Percentiles rank a stretch among this genome's conserved stretches.
phyloP scores from a whole-genome alignment of 2,113 vertebrate genomes.

The Pardalotus punctatus region DNA sequence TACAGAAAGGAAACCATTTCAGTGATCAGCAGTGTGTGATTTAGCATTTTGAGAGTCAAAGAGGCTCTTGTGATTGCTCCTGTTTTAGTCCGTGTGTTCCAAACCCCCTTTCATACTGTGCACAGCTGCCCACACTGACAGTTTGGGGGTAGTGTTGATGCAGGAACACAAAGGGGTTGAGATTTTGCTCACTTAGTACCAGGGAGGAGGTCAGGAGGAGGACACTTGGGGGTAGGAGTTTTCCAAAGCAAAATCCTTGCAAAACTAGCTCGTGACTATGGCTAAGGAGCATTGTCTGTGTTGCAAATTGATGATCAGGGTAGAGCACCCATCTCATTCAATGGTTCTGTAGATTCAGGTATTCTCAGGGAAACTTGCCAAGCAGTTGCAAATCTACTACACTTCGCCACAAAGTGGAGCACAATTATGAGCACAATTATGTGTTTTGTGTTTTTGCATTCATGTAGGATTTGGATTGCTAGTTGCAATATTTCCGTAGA shows the following conservation, averaged over 20 bases:
- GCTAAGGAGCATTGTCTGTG: not conserved
- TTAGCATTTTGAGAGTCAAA: conserved; percentile 56
- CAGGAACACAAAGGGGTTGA: conserved; percentile 48
- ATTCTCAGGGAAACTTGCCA: not conserved
- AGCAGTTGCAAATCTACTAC: not conserved
- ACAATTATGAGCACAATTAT: not conserved
- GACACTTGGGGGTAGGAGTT: not conserved
- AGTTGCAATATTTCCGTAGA: not conserved
- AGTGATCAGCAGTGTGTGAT: conserved; percentile 45
- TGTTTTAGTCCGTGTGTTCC: not conserved
- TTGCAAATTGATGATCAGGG: not conserved
- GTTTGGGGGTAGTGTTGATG: conserved; percentile 60
- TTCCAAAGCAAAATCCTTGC: not conserved
- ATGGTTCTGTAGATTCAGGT: not conserved
- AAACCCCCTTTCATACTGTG: conserved; percentile 34
- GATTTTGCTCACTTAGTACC: conserved; percentile 37
- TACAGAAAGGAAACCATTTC: conserved; percentile 38
- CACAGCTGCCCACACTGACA: conserved; percentile 62
- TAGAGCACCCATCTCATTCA: not conserved
- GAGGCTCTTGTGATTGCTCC: conserved; percentile 52
- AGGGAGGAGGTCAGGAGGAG: conserved; percentile 33
- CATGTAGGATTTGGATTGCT: not conserved
- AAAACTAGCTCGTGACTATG: not conserved
- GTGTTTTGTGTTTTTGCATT: not conserved
- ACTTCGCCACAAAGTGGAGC: not conserved